Conservation (phyloP, 2,113 vertebrate species). For the Cyanoramphus novaezelandiae region DNA sequence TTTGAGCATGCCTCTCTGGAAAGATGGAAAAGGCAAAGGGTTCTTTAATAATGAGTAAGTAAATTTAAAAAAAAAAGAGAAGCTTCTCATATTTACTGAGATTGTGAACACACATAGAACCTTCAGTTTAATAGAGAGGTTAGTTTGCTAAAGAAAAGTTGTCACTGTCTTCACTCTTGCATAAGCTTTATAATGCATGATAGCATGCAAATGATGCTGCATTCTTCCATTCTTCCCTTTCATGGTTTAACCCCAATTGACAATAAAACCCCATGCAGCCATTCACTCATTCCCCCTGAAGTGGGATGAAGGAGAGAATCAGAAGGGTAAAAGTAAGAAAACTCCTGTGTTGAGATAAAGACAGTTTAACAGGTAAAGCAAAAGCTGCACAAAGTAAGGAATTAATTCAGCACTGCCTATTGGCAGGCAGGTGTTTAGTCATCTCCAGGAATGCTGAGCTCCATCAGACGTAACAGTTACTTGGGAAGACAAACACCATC, state of each 20-base stretch:
- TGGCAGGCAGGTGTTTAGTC: not conserved
- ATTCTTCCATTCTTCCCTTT: not conserved
- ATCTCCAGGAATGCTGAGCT: not conserved
- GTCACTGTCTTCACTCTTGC: not conserved
- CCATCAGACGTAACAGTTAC: accelerated
- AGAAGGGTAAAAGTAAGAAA: not conserved
- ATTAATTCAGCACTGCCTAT: not conserved
- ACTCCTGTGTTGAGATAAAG: not conserved
- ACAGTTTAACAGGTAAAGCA: not conserved
- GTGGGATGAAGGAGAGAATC: not conserved
- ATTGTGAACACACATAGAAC: not conserved
- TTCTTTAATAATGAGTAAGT: not conserved
- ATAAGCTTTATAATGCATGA: not conserved
- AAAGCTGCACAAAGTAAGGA: not conserved
- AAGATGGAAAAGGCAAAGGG: not conserved
- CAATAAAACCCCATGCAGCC: too few relatives aligned
- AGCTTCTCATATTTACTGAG: not conserved
- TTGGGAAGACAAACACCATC: not conserved
- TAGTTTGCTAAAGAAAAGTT: not conserved
- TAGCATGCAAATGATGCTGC: not conserved
- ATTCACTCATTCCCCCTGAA: not conserved
- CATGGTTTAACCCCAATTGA: not conserved
- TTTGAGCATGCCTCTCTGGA: not conserved
- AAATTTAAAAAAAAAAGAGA: not conserved
- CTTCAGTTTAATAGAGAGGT: not conserved